Evolutionary conservation across 2,888 invertebrate genomes (phyloP).

Genomic region (Polyommatus iphigenia): DNA sequence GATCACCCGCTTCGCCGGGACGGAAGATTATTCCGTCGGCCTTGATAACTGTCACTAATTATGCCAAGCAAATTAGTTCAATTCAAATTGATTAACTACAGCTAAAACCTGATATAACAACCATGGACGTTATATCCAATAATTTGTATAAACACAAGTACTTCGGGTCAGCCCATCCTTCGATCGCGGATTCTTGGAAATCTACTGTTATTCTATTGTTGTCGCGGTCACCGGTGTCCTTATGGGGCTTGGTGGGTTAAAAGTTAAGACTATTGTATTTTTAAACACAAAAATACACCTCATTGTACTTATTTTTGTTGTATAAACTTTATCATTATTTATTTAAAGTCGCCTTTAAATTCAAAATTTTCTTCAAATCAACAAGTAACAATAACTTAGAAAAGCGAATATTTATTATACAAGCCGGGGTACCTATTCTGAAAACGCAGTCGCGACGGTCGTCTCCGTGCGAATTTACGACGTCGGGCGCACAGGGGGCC

Average conservation of each 20-base stretch:
- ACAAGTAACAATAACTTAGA: neutral
- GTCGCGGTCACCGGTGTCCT: no score
- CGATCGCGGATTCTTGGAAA: no score
- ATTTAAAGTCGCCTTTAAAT: neutral
- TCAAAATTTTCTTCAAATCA: neutral
- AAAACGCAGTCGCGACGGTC: neutral
- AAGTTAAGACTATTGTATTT: no score
- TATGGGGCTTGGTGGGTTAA: no score
- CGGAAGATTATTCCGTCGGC: neutral
- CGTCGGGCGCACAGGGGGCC: constrained; percentile 42
- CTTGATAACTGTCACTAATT: neutral
- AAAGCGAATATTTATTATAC: neutral
- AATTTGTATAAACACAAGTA: no score
- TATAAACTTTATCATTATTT: neutral
- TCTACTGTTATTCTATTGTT: no score
- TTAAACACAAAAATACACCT: no score
- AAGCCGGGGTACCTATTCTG: neutral
- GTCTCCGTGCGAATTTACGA: constrained; percentile 46
- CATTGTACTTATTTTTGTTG: neutral
- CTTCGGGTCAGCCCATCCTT: no score
- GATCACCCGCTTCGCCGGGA: neutral
- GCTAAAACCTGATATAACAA: neutral
- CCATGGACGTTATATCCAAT: no score
- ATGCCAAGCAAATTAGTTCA: neutral
- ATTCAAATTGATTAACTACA: neutral